These are phyloP conservation scores for Xestia xanthographa DNA, from an alignment of 2,888 invertebrate genomes.

Conservation along the genomic window DNA sequence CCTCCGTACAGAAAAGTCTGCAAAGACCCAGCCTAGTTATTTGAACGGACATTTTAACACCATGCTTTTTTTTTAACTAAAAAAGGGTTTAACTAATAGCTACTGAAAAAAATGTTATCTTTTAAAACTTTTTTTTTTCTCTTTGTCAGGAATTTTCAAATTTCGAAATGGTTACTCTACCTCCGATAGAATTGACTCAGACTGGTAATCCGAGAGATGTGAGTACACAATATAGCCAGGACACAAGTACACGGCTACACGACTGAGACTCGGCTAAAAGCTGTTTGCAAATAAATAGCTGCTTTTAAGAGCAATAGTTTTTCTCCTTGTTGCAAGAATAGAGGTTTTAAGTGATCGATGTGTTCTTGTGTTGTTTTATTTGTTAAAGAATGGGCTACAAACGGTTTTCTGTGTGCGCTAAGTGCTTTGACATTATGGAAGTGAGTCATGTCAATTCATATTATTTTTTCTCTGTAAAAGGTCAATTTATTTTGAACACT, in stretches of 20 bases:
- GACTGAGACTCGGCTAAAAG: constrained; percentile 62
- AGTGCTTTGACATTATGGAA: constrained; percentile 25
- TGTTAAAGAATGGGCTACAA: constrained; percentile 32
- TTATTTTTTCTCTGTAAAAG: not conserved
- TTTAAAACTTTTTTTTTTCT: not conserved
- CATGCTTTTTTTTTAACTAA: not conserved
- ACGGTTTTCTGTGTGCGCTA: constrained; percentile 20
- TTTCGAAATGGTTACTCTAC: constrained; percentile 20
- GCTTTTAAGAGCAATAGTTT: constrained; percentile 67
- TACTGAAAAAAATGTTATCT: not conserved
- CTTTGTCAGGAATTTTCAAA: not conserved
- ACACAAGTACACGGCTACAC: constrained; percentile 56
- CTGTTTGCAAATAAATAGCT: constrained; percentile 69
- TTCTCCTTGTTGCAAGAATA: constrained; percentile 52
- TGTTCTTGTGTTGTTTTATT: constrained; percentile 47
- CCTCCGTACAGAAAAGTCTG: not conserved
- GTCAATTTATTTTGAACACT: not conserved
- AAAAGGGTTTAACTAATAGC: not conserved
- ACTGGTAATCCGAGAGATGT: constrained; percentile 67
- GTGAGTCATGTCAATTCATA: not conserved
- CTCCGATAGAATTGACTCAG: constrained; percentile 60
- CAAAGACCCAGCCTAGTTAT: not conserved
- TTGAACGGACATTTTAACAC: not conserved
- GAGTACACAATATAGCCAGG: constrained; percentile 59
- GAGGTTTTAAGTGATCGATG: constrained; percentile 59